Percentiles rank a stretch among this genome's conserved stretches.
phyloP scores from a whole-genome alignment of 2,888 invertebrate species.

The Drosophila phalerata region DNA sequence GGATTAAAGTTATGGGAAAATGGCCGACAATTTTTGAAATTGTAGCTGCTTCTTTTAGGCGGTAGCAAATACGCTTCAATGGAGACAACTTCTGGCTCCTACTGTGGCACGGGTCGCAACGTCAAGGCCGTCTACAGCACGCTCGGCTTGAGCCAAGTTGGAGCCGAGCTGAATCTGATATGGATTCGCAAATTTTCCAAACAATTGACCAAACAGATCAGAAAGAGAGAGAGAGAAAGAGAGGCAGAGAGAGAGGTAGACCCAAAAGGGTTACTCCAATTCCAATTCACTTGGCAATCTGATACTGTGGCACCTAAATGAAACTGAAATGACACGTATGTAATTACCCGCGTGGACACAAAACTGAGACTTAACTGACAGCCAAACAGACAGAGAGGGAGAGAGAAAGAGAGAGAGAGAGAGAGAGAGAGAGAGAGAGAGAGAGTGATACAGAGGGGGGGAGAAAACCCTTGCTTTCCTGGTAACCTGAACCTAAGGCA shows the following conservation, averaged over 20 bases:
- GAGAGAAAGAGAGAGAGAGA: background rate
- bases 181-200: constrained; percentile 78
- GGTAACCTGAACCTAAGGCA: constrained; percentile 75
- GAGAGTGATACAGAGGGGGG: background rate
- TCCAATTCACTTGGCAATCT: constrained; percentile 72
- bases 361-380: constrained; percentile 30
- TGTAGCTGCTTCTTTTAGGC: constrained; percentile 34
- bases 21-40: constrained; percentile 45
- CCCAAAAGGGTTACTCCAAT: constrained; percentile 62
- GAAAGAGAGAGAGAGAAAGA: background rate
- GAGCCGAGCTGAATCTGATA: constrained; percentile 34
- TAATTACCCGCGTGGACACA: constrained; percentile 80
- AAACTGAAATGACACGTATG: constrained; percentile 83
- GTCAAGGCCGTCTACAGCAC: constrained; percentile 69
- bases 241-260: constrained; percentile 1
- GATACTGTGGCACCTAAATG: constrained; percentile 84
- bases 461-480: constrained; percentile 24
- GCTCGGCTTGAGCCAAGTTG: constrained; percentile 61
- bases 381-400: constrained; percentile 1
- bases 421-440: background rate
- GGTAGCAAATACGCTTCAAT: constrained; percentile 59
- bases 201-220: constrained; percentile 83
- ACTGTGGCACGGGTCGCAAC: constrained; percentile 66
- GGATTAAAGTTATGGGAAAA: constrained; percentile 34
- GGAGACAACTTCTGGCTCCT: constrained; percentile 11